These are phyloP conservation scores for Nemoura dubitans DNA, from an alignment of 2,888 invertebrate genomes.

Conservation along the genomic window DNA sequence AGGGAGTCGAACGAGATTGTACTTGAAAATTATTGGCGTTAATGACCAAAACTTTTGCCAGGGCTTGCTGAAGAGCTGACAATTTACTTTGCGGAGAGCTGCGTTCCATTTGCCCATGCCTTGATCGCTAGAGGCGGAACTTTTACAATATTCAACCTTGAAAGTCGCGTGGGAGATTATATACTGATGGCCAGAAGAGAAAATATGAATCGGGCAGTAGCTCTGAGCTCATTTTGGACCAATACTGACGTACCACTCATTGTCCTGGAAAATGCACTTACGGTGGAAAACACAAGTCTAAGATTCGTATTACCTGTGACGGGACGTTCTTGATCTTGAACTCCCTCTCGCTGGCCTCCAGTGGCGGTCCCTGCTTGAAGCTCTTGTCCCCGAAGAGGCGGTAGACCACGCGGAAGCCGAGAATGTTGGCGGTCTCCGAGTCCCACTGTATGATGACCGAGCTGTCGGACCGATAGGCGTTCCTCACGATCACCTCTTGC, in stretches of 20 bases:
- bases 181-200: too few species aligned
- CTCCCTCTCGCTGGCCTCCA: slow-evolving; percentile 89
- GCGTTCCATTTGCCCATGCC: too few species aligned
- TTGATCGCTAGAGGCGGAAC: too few species aligned
- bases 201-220: too few species aligned
- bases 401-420: slow-evolving; percentile 91
- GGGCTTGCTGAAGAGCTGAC: too few species aligned
- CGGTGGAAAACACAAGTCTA: not conserved
- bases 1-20: slow-evolving; percentile 37
- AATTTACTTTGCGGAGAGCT: too few species aligned
- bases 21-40: not conserved
- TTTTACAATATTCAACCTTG: too few species aligned
- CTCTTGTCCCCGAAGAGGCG: slow-evolving; percentile 88
- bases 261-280: too few species aligned
- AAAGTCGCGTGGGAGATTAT: too few species aligned
- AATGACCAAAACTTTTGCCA: too few species aligned
- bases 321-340: slow-evolving; percentile 94
- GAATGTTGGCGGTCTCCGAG: slow-evolving; percentile 83
- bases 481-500: slow-evolving; percentile 86
- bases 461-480: slow-evolving; percentile 85
- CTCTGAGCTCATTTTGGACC: too few species aligned
- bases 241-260: too few species aligned
- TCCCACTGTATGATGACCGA: slow-evolving; percentile 93
- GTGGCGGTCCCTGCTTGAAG: slow-evolving; percentile 89
- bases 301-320: slow-evolving; percentile 70